Conservation (phyloP, 2,113 vertebrate genomes). For the Clarias batrachus region DNA sequence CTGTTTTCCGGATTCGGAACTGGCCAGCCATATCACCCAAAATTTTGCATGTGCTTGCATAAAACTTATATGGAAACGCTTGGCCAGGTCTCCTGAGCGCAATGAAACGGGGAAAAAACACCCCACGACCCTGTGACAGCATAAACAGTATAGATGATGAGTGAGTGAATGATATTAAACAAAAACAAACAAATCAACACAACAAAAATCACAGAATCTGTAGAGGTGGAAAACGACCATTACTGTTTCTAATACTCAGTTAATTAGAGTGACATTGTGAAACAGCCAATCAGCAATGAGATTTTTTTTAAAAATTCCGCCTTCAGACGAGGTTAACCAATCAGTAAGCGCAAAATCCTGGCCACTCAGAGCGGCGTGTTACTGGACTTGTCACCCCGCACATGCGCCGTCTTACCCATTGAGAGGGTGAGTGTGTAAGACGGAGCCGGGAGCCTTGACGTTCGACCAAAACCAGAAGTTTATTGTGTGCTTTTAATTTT, state of each 20-base stretch:
- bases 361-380: background rate
- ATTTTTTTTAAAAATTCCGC: constrained; percentile 37
- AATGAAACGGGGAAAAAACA: too few species aligned
- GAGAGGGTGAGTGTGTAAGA: background rate
- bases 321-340: background rate
- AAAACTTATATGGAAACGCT: too few species aligned
- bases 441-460: background rate
- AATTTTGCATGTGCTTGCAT: too few species aligned
- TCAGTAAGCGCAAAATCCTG: constrained; percentile 5
- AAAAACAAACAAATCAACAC: background rate
- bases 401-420: background rate
- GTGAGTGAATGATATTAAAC: background rate
- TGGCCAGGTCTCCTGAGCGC: too few species aligned
- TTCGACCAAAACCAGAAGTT: background rate
- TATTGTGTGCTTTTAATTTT: background rate
- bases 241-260: background rate
- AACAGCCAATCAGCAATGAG: background rate
- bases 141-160: background rate
- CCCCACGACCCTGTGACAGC: too few species aligned
- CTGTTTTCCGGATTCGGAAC: too few species aligned
- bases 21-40: too few species aligned
- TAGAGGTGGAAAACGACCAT: background rate
- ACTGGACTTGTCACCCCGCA: background rate
- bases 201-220: background rate
- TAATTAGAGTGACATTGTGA: background rate